Evolutionary conservation across 2,888 invertebrate genomes (phyloP), one percentile per base, ranked within the genome.

Genomic region (Microplitis deprimator): DNA sequence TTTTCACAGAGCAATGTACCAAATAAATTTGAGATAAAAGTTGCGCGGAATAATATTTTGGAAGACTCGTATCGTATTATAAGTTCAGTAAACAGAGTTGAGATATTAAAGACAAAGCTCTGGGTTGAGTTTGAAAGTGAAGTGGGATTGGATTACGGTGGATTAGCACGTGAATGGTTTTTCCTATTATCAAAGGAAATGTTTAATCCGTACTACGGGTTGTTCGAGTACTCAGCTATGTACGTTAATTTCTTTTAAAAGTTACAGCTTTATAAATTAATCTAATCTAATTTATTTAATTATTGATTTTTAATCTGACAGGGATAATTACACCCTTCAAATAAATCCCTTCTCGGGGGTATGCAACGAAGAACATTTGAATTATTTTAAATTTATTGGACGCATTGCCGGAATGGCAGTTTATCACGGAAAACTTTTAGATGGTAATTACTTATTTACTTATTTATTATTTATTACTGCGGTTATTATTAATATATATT

Each of bases 91-190:
- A 95, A 95, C 83, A 93, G 97, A 85, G 93, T 97, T 79, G 98
- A 98, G 89, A 92, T 98, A 88, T 92, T 99, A 83, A 98, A 98
- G 91, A 97, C 98, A 75, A 99, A 99, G 91, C 91, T 99, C 75
- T 99, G 99, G 99, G 96, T 99, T 75, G 98, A 99, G 91, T 99
- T 99, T 91, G 98, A 98, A 89, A 97, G 97, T 3, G 99, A 99
- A 91, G 96, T 97, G 64, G 98, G 98, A 16, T 90, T 94, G 91
- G 99, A 99, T 91, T 99, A 99, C 90, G 98, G 98, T 76, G 98
- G 98, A 16, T 92, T 98, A 73, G 97, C 98, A 0, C 93, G 99
- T 79, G 99, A 99, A 91, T 99, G 98, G 98, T 99, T 99, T 92
- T 99, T 98, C 92, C 93, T 99, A 39, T 92, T 99, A 10, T 99